Conservation (phyloP, 2,888 invertebrate species). For the Acrobasis consociella region DNA sequence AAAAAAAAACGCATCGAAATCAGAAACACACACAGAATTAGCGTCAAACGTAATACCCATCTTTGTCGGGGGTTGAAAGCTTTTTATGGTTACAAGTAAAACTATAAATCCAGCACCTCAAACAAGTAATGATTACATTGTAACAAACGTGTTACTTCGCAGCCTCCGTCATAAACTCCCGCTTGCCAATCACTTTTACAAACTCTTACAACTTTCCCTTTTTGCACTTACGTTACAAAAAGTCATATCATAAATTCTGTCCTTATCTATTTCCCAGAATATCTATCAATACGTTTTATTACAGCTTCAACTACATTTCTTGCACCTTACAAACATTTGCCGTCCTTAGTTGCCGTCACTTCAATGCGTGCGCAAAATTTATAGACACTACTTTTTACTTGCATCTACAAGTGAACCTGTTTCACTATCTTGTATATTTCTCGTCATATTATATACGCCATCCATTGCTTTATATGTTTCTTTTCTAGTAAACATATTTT, state of each 20-base stretch:
- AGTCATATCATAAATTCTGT: slow-evolving; percentile 11
- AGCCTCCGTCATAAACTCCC: background rate
- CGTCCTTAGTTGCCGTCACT: slow-evolving; percentile 14
- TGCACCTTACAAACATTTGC: slow-evolving; percentile 17
- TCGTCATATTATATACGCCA: slow-evolving; percentile 13
- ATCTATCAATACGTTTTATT: slow-evolving; percentile 18
- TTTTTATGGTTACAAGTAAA: background rate
- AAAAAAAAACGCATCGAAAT: too few species aligned
- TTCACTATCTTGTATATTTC: slow-evolving; percentile 5
- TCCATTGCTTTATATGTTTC: slow-evolving; percentile 15
- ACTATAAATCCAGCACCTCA: background rate
- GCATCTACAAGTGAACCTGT: slow-evolving; percentile 15
- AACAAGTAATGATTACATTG: background rate
- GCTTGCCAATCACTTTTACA: background rate
- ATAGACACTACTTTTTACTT: slow-evolving; percentile 21
- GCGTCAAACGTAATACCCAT: too few species aligned
- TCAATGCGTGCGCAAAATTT: slow-evolving; percentile 24
- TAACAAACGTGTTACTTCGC: background rate
- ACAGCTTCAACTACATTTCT: background rate
- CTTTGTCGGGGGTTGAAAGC: too few species aligned
- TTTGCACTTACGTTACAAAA: background rate
- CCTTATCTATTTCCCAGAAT: slow-evolving; percentile 30
- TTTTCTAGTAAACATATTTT: background rate
- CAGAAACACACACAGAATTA: too few species aligned
- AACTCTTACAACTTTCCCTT: slow-evolving; percentile 5